Base-by-base conservation (phyloP, 2,113 vertebrate species). In the Malurus elegans region DNA sequence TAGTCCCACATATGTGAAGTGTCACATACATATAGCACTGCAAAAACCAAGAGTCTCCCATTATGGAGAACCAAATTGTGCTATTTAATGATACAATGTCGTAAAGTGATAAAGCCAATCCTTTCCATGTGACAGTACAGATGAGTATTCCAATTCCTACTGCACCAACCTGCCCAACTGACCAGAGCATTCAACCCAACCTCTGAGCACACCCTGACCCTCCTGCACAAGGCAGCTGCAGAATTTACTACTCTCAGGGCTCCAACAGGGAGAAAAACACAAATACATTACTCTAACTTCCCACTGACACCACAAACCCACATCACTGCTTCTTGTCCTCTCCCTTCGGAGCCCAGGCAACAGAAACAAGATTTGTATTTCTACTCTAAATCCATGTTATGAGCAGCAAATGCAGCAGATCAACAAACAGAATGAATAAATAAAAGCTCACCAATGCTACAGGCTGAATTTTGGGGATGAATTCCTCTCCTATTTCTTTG, bases 51-150 rank as follows among this genome's bases (percentile, higher is more conserved):
- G 5, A 66, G 5, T 25, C 15, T 47, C 48, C 34, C 24, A 20
- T 13, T 15, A 47, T 0, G 1, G 26, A 40, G 0, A 58, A 18
- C 5, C 57, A 69, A 40, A 58, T 42, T 61, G 10, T 65, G 29
- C 18, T 34, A 10, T 12, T 36, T 15, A 34, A 13, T 8, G 40
- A 34, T 0, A 34, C 42, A 69, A 31, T 1, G 0, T 34, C 28
- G 0, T 11, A 3, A 53, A 57, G 50, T 1, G 9, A 61, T 48
- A 67, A 61, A 60, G 11, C 11, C 0, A n/a, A 16, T 28, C 20
- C 13, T 24, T 53, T 24, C 20, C 3, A 1, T 0, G 5, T 11
- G 42, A 40, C 0, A 2, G 8, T 5, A 24, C 14, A 65, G 14
- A 61, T 0, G 0, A 64, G 25, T 38, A 54, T 20, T 62, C 13